Conservation (phyloP, 1,140 invertebrate species). For the Macrobrachium rosenbergii region DNA sequence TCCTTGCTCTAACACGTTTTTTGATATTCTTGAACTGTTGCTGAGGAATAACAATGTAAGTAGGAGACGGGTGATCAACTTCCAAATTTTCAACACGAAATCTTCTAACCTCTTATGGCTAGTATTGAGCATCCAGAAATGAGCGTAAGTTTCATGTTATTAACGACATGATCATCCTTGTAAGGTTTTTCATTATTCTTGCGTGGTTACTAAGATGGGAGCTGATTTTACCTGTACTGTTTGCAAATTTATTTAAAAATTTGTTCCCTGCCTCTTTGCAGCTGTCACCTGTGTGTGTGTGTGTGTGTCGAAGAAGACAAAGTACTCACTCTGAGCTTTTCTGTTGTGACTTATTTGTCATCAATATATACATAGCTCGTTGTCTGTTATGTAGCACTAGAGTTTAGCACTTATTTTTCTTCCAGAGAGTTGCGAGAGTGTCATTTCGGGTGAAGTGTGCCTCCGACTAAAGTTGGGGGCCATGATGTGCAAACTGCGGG, state of each 20-base stretch:
- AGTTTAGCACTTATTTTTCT: neutral
- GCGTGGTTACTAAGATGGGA: no score
- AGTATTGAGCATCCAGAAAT: no score
- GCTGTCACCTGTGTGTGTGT: neutral
- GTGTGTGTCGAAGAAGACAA: neutral
- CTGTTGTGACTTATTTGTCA: neutral
- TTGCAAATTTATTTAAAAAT: neutral
- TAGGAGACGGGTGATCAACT: neutral
- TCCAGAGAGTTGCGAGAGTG: neutral
- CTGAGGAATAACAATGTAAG: neutral
- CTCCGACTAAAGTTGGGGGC: neutral
- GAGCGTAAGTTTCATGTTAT: no score
- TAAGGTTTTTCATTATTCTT: no score
- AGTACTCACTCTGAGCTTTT: no score
- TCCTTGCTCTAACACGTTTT: no score
- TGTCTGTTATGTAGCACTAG: neutral
- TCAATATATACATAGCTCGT: neutral
- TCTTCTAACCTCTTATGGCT: no score
- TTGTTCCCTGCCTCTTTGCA: no score
- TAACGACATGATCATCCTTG: no score
- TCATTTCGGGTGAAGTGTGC: neutral
- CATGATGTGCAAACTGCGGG: slow-evolving; percentile 42
- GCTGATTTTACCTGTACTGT: neutral
- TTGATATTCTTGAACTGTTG: neutral
- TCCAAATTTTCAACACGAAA: no score